These are phyloP conservation scores for Lycorma delicatula DNA, from an alignment of 1,140 invertebrate species.

Conservation along the genomic window DNA sequence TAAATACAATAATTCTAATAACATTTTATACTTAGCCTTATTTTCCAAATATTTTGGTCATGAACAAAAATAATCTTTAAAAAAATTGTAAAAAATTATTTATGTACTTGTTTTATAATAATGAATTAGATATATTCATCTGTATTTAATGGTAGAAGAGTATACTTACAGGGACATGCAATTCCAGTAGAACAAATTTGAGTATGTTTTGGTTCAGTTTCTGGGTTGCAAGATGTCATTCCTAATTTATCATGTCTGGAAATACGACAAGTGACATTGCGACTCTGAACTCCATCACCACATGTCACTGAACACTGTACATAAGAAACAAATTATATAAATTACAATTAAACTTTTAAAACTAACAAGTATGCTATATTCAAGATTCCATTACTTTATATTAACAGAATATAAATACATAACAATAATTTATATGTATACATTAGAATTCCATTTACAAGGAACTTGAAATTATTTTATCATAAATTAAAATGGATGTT, in stretches of 20 bases:
- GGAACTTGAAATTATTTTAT: too few species aligned
- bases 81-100: slow-evolving; percentile 5
- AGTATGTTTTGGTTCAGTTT: slow-evolving; percentile 17
- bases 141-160: background rate
- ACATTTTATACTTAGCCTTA: background rate
- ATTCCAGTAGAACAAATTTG: slow-evolving; percentile 58
- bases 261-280: slow-evolving; percentile 63
- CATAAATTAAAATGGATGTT: too few species aligned
- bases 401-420: too few species aligned
- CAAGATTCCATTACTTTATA: too few species aligned
- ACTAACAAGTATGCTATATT: too few species aligned
- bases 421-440: too few species aligned
- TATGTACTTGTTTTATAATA: too few species aligned
- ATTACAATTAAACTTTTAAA: background rate
- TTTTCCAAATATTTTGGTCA: background rate
- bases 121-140: too few species aligned
- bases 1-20: too few species aligned
- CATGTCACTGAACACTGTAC: slow-evolving; percentile 78
- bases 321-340: background rate
- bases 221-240: slow-evolving; percentile 20
- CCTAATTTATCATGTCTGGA: slow-evolving; percentile 37
- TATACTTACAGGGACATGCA: slow-evolving; percentile 41
- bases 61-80: background rate
- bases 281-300: slow-evolving; percentile 70
- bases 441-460: too few species aligned